Base-by-base conservation (phyloP, 2,888 invertebrate genomes). In the Callyntrura guangdongensis region DNA sequence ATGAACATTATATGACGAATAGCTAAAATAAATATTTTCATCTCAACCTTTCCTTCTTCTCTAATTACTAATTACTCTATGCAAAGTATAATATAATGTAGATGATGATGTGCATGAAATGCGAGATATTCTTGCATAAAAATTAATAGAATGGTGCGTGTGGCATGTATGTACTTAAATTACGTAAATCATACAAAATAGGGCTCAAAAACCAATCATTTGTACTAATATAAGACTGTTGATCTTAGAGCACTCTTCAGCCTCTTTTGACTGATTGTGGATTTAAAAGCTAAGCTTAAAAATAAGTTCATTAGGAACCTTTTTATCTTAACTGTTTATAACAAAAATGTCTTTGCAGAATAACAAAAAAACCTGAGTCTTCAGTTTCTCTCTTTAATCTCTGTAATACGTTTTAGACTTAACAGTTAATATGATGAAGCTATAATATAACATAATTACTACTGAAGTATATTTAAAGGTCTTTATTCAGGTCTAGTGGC, bases 171-270 rank as follows among this genome's bases (percentile, higher is more conserved):
- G 61, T 11, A 64, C 22, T 3, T 6, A 69, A 12, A n/a, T 12
- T 36, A 36, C 9, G 6, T 36, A 36, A 64, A 64, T 64, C 22
- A 59, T 22, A 22, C 1, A 1, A 59, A 22, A 22, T 11, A 36
- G 17, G 36, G 69, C 69, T 69, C 36, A 27, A 69, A 69, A 27
- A 36, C 17, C 69, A 69, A 69, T 69, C 69, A 36, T 69, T 69
- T 36, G 69, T 69, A 36, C 36, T 69, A 69, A 36, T 69, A 2
- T 69, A 36, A 36, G 69, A 69, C 27, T 69, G 36, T 69, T 69
- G 36, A 27, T 17, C 3, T 69, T 36, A 14, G 14, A 69, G n/a
- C 36, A 69, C 14, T n/a, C 3, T 4, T 4, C 69, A n/a, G n/a
- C 69, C 69, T 36, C 69, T 12, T 69, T 36, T 14, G 69, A 36